phyloP scores from a whole-genome alignment of 2,888 invertebrate genomes.

The Cryptocephalus moraei region DNA sequence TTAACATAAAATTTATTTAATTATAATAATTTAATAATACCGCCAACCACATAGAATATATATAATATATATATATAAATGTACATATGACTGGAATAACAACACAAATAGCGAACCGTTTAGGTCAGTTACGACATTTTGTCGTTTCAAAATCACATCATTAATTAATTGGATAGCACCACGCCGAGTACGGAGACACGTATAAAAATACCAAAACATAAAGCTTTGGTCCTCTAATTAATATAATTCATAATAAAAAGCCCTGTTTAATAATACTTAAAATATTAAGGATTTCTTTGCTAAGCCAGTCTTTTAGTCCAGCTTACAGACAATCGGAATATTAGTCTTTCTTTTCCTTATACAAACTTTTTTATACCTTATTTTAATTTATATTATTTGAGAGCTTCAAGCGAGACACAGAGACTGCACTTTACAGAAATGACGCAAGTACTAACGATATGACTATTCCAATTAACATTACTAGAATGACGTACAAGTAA shows the following conservation, averaged over 20 bases:
- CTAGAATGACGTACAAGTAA: conserved; percentile 36
- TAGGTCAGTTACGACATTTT: conserved; percentile 6
- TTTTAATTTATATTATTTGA: not conserved
- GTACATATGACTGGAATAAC: conserved; percentile 37
- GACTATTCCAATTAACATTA: conserved; percentile 28
- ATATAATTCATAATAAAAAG: conserved; percentile 32
- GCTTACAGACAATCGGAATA: not conserved
- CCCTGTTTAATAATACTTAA: conserved; percentile 38
- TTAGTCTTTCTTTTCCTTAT: not conserved
- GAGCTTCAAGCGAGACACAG: not conserved
- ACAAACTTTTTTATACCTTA: not conserved
- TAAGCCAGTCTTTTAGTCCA: not conserved
- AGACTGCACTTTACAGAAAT: conserved; percentile 21
- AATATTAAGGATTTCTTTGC: not conserved
- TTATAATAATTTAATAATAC: conserved; percentile 30
- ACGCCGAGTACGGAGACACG: conserved; percentile 37
- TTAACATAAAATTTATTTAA: conserved; percentile 26
- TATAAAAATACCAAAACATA: conserved; percentile 37
- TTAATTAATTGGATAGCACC: conserved; percentile 33
- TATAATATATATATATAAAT: conserved; percentile 24
- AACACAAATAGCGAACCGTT: conserved; percentile 22
- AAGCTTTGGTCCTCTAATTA: conserved; percentile 35
- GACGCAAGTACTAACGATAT: conserved; percentile 25
- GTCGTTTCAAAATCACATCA: conserved; percentile 24
- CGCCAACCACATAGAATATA: conserved; percentile 26